Conservation (phyloP, 2,888 invertebrate species). For the Cerceris rybyensis region DNA sequence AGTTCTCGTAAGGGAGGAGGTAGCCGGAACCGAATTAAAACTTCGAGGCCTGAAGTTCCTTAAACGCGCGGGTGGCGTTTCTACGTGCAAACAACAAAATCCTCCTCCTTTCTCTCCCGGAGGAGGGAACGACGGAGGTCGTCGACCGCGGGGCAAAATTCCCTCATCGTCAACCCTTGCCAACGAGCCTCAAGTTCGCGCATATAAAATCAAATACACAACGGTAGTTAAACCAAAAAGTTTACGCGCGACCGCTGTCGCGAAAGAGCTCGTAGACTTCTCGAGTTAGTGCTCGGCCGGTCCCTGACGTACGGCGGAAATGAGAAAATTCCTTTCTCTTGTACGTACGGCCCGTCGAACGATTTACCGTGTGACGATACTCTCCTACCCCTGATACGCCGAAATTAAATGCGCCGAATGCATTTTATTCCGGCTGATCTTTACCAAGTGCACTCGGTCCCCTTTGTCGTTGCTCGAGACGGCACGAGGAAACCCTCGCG, state of each 20-base stretch:
- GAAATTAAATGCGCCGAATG: slow-evolving; percentile 44
- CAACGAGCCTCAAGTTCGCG: slow-evolving; percentile 42
- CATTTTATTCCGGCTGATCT: slow-evolving; percentile 18
- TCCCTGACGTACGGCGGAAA: slow-evolving; percentile 43
- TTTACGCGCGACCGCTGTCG: slow-evolving; percentile 54
- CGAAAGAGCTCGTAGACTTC: slow-evolving; percentile 45
- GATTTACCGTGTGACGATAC: slow-evolving; percentile 33
- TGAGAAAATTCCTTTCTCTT: slow-evolving; percentile 63
- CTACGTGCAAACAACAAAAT: slow-evolving; percentile 33
- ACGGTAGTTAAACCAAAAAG: slow-evolving; percentile 57
- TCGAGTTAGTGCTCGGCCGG: slow-evolving; percentile 35
- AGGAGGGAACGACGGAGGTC: slow-evolving; percentile 29
- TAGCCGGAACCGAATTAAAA: slow-evolving; percentile 32
- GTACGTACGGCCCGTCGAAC: slow-evolving; percentile 17
- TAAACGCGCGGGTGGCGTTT: slow-evolving; percentile 26
- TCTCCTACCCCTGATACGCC: slow-evolving; percentile 6
- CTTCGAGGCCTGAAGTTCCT: slow-evolving; percentile 23
- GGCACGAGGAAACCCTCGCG: neutral
- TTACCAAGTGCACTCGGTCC: neutral
- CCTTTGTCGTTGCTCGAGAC: neutral
- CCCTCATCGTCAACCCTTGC: slow-evolving; percentile 18
- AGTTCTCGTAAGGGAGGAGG: slow-evolving; percentile 1
- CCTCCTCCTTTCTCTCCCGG: slow-evolving; percentile 8
- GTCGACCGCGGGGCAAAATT: slow-evolving; percentile 39
- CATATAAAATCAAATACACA: slow-evolving; percentile 48